Conservation (phyloP, 2,113 vertebrate species). For the Prunella fulvescens region DNA sequence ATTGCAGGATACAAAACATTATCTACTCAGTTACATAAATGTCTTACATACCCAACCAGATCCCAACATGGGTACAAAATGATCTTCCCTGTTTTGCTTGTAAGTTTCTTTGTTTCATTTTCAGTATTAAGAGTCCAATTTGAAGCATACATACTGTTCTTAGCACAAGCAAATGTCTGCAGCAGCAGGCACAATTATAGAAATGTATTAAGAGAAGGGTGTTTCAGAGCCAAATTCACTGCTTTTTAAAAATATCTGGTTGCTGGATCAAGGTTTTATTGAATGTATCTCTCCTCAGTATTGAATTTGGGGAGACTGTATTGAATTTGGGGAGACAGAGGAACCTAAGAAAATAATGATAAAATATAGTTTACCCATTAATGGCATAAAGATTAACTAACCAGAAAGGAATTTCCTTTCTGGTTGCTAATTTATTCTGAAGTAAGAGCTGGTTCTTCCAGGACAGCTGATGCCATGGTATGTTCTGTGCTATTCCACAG, state of each 20-base stretch:
- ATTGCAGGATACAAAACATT: background rate
- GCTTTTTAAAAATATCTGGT: background rate
- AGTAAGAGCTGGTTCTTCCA: background rate
- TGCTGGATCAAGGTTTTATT: background rate
- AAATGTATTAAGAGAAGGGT: background rate
- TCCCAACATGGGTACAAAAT: background rate
- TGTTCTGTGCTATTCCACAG: background rate
- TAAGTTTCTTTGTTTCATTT: background rate
- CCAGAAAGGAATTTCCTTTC: background rate
- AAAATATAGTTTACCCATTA: background rate
- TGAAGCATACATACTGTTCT: background rate
- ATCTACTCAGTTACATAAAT: background rate
- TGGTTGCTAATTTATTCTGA: background rate
- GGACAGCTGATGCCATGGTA: background rate
- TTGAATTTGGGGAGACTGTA: background rate
- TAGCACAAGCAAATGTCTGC: background rate
- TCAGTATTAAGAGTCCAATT: background rate
- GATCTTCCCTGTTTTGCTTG: background rate
- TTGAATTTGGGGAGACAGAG: background rate
- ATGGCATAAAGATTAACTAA: background rate
- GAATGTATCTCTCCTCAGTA: background rate
- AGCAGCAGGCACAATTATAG: background rate
- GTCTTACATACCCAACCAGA: background rate
- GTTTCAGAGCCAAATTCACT: background rate
- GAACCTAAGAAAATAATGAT: background rate